Base-by-base conservation (phyloP, 2,113 vertebrate species). In the Gallinago undulata region DNA sequence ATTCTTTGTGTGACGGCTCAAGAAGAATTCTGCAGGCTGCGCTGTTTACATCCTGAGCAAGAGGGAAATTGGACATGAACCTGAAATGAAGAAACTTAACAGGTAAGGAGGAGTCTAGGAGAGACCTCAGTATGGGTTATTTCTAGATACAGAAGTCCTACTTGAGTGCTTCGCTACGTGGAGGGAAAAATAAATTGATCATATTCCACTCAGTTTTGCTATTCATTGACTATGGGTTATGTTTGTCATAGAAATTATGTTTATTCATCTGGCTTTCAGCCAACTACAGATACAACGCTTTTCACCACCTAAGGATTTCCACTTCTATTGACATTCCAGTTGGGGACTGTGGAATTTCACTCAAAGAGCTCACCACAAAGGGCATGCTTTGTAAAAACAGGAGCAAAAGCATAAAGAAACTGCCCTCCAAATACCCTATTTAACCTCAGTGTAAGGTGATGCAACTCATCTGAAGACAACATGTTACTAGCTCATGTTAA, bases 231-330 rank as follows among this genome's bases (percentile, higher is more conserved):
- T 62, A 35, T 6, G 35, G 73, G 23, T 79, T 92, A 59, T 41
- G 48, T 83, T 97, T 95, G 77, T 73, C 50, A 62, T 35, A 62
- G 82, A 93, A 95, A 82, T 88, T 68, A 57, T 60, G 83, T 93
- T 94, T 90, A 92, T 93, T 87, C 74, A 95, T 66, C 78, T 91
- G 77, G 92, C 66, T 93, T 90, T 55, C 70, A 43, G 70, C 64
- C 70, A 78, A 2, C 68, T 78, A 87, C 50, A 93, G 35, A 63
- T 78, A 60, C 24, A 92, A 43, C n/a, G 55, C 82, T 87, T 95
- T 81, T 93, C 90, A 93, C 14, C 93, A 85, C 86, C 56, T 72
- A 86, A 68, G 43, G 47, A 76, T 91, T 96, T 92, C 45, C 53
- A 75, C 55, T 91, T 59, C 66, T 83, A 19, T 63, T 89, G 81